These are phyloP conservation scores for Phragmatobia fuliginosa DNA, from an alignment of 2,888 invertebrate species.

Conservation along the genomic window DNA sequence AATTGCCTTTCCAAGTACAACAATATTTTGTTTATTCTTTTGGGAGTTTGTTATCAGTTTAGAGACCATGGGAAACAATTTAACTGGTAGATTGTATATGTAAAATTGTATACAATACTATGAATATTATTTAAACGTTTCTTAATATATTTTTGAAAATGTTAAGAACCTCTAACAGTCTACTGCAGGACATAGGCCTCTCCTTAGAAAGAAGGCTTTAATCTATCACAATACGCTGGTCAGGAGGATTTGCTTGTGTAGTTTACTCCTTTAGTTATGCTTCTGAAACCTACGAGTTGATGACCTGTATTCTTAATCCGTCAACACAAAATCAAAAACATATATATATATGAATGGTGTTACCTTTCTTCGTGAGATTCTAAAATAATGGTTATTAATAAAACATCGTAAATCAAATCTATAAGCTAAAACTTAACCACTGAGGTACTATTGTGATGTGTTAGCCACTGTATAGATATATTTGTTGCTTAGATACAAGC, in stretches of 20 bases:
- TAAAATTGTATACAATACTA: not conserved
- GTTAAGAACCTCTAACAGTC: too few species aligned
- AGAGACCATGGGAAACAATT: slow-evolving; percentile 32
- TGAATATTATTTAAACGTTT: not conserved
- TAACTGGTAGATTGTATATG: not conserved
- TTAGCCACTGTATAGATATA: not conserved
- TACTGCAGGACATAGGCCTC: too few species aligned
- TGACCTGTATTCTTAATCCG: too few species aligned
- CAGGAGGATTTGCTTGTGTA: too few species aligned
- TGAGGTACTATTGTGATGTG: not conserved
- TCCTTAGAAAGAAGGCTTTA: too few species aligned
- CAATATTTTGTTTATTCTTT: slow-evolving; percentile 41
- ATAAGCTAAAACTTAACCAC: not conserved
- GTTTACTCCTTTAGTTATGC: too few species aligned
- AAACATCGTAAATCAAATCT: not conserved
- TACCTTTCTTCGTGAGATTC: not conserved
- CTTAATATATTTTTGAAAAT: not conserved
- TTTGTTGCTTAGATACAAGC: too few species aligned
- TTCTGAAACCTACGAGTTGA: too few species aligned
- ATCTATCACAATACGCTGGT: too few species aligned
- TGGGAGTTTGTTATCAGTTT: slow-evolving; percentile 21
- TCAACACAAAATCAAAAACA: too few species aligned
- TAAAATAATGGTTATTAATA: not conserved
- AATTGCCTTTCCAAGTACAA: slow-evolving; percentile 43
- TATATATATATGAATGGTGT: too few species aligned